Conservation (phyloP, 2,797 vertebrate species). For the Scyliorhinus canicula region DNA sequence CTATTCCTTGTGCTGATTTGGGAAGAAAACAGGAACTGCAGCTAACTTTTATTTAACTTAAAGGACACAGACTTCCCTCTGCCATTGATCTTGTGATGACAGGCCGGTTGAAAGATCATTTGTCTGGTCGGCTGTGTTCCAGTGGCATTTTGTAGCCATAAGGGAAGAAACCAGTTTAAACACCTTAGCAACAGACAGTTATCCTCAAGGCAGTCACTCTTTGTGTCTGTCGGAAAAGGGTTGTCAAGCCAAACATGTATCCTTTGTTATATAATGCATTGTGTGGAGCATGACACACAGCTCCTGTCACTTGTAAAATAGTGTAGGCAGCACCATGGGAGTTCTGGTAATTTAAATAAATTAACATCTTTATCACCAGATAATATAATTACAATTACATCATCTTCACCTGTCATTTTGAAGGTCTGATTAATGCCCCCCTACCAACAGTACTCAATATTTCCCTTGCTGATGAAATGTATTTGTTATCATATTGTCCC, state of each 20-base stretch:
- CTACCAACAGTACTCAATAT: neutral
- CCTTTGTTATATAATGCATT: constrained; percentile 20
- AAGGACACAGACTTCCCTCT: neutral
- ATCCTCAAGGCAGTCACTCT: neutral
- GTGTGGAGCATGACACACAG: neutral
- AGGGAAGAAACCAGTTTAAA: neutral
- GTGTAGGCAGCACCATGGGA: neutral
- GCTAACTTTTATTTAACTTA: neutral
- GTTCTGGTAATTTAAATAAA: constrained; percentile 24
- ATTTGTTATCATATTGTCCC: neutral
- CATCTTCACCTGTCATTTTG: neutral
- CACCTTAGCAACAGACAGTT: neutral
- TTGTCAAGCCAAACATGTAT: constrained; percentile 2
- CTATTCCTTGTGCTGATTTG: neutral
- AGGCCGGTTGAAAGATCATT: neutral
- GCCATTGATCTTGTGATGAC: neutral
- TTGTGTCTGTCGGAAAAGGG: neutral
- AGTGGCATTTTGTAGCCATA: neutral
- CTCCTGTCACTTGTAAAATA: neutral
- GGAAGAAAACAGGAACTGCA: neutral
- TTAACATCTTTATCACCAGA: neutral
- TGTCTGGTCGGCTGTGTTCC: neutral
- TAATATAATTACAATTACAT: constrained; percentile 21
- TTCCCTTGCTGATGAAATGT: constrained; percentile 7
- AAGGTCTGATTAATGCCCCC: neutral